These are phyloP conservation scores for Hydroisotoma schaefferi DNA, from an alignment of 2,888 invertebrate species.

Conservation along the genomic window DNA sequence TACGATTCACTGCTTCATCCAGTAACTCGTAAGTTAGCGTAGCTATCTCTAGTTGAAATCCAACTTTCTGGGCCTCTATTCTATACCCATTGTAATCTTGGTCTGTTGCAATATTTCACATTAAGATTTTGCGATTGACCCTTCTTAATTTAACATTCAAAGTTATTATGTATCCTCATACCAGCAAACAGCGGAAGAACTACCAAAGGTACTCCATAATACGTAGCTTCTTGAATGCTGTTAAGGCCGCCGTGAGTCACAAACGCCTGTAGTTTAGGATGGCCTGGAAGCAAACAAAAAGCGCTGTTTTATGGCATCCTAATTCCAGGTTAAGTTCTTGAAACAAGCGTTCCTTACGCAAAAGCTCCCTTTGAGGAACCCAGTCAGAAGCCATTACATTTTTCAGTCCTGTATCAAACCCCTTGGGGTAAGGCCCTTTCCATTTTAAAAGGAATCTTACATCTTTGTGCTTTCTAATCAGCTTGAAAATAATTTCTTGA, in stretches of 20 bases:
- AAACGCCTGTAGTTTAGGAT: slow-evolving; percentile 40
- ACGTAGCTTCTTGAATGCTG: slow-evolving; percentile 44
- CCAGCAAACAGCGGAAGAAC: slow-evolving; percentile 40
- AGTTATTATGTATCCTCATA: too few relatives aligned
- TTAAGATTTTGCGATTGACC: not conserved
- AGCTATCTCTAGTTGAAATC: slow-evolving; percentile 40
- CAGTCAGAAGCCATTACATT: slow-evolving; percentile 43
- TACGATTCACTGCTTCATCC: slow-evolving; percentile 27
- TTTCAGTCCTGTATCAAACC: slow-evolving; percentile 22
- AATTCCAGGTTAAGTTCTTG: not conserved
- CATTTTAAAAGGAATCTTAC: slow-evolving; percentile 44
- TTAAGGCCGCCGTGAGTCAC: slow-evolving; percentile 46
- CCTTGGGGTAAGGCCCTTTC: slow-evolving; percentile 40
- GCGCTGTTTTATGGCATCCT: not conserved
- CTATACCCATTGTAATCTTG: slow-evolving; percentile 46
- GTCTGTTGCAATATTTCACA: slow-evolving; percentile 17
- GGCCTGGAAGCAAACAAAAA: slow-evolving; percentile 27
- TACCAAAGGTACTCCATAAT: slow-evolving; percentile 41
- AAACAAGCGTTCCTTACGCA: slow-evolving; percentile 22
- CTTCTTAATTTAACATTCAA: too few relatives aligned
- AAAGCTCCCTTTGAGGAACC: slow-evolving; percentile 47
- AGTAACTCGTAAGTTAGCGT: slow-evolving; percentile 29
- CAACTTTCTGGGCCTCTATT: slow-evolving; percentile 43
- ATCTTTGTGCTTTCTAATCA: slow-evolving; percentile 36
- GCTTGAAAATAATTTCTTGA: slow-evolving; percentile 41